Conservation (phyloP, 1,140 invertebrate genomes). For the Drosophila burlai region DNA sequence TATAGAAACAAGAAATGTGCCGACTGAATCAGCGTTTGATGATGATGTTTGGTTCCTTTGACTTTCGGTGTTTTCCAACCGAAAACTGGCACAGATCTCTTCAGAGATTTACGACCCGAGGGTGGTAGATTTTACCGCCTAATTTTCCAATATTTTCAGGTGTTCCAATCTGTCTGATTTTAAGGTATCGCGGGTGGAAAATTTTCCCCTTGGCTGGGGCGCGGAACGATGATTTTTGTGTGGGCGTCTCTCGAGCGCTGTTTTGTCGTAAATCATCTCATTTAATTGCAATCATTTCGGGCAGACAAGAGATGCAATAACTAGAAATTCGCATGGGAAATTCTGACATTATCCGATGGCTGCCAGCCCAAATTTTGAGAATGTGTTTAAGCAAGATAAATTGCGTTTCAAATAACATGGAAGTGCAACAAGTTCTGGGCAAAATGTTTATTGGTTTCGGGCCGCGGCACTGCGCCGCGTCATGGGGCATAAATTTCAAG, state of each 20-base stretch:
- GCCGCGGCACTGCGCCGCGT: slow-evolving; percentile 33
- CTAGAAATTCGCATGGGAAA: slow-evolving; percentile 37
- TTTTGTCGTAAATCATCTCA: slow-evolving; percentile 68
- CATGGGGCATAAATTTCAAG: slow-evolving; percentile 64
- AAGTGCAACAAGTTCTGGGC: slow-evolving; percentile 73
- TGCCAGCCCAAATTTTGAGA: slow-evolving; percentile 31
- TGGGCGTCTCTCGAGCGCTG: slow-evolving; percentile 51
- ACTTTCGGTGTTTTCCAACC: slow-evolving; percentile 58
- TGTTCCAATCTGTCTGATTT: slow-evolving; percentile 62
- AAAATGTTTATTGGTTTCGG: slow-evolving; percentile 57
- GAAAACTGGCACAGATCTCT: slow-evolving; percentile 59
- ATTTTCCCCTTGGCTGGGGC: slow-evolving; percentile 4
- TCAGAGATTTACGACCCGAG: slow-evolving; percentile 59
- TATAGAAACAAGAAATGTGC: slow-evolving; percentile 27
- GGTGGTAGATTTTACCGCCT: slow-evolving; percentile 52
- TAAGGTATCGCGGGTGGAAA: slow-evolving; percentile 27
- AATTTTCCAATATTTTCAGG: slow-evolving; percentile 65
- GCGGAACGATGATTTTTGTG: slow-evolving; percentile 30
- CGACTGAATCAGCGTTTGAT: slow-evolving; percentile 52
- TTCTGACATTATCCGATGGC: slow-evolving; percentile 49
- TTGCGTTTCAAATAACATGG: slow-evolving; percentile 66
- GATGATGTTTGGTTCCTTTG: slow-evolving; percentile 45
- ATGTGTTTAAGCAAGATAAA: slow-evolving; percentile 64
- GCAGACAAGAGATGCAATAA: slow-evolving; percentile 30
- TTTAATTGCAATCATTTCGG: slow-evolving; percentile 78